Evolutionary conservation across 1,140 invertebrate species (phyloP).

Genomic region (Platyscapa corneri): DNA sequence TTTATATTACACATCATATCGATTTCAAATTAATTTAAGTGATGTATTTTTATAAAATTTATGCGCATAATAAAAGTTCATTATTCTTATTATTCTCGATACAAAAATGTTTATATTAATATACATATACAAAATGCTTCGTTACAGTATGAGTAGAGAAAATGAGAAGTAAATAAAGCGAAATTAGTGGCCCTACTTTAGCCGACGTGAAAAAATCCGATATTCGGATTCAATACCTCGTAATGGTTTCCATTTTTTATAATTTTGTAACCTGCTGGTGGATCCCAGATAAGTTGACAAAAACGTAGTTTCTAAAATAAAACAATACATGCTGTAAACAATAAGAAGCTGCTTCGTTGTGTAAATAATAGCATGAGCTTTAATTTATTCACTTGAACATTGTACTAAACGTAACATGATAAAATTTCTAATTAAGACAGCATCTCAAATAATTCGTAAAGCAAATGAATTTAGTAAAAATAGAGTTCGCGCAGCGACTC

Average conservation of each 20-base stretch:
- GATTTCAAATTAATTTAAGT: not conserved
- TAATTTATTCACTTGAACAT: not conserved
- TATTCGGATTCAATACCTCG: constrained; percentile 45
- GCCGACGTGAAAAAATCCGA: constrained; percentile 51
- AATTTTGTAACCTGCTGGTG: constrained; percentile 46
- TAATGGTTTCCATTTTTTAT: constrained; percentile 48
- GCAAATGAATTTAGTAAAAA: not conserved
- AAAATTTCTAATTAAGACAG: not conserved
- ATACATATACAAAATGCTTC: not conserved
- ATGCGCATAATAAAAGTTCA: not conserved
- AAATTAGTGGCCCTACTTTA: not conserved
- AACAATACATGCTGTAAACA: not conserved
- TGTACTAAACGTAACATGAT: no score
- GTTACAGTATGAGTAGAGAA: not conserved
- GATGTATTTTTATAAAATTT: not conserved
- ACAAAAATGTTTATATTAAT: not conserved
- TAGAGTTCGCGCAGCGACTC: no score
- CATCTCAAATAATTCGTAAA: not conserved
- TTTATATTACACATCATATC: not conserved
- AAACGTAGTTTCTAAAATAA: constrained; percentile 51
- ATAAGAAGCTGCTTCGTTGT: not conserved
- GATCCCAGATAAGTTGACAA: constrained; percentile 47
- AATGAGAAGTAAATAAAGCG: not conserved
- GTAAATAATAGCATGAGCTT: not conserved
- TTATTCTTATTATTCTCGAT: not conserved